Base-by-base conservation (phyloP, 1,140 invertebrate genomes). In the Diorhabda elongata region DNA sequence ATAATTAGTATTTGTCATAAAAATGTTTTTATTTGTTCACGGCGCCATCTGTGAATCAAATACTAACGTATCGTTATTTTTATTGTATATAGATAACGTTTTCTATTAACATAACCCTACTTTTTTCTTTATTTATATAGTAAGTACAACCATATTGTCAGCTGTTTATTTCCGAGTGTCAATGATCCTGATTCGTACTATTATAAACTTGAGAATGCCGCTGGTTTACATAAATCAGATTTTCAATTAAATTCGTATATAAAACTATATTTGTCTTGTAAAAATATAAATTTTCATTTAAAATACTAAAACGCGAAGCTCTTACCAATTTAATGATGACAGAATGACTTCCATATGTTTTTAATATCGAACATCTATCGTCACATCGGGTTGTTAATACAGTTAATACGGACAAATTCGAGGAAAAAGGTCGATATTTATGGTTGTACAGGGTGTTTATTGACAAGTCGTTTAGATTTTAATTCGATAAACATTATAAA, bases 211-310 rank as follows among this genome's bases (percentile, higher is more conserved):
- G n/a, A 52, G 47, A 57, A 64, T 56, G 59, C 64, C 67, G 70
- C 64, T 72, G 67, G 67, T 71, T 52, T 57, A 43, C 69, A 68
- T 71, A 71, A 71, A 71, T 71, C 69, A 71, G 64, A 67, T 58
- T 67, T 68, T 67, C 69, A 67, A 71, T 71, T 71, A 67, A 71
- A 71, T 52, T 45, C 52, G 69, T 44, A 44, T 67, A 71, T 71
- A 71, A 71, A 71, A 71, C 69, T 71, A 71, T 67, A 71, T 71
- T 71, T 71, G 69, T 71, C 66, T 71, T 57, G 60, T 67, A 71
- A 71, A 71, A 71, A 62, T 58, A 44, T 67, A 67, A 65, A 64
- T 71, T 26, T 71, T 68, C 66, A 26, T 71, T 68, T 71, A 71
- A 62, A 71, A 71, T 68, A 71, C 42, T 71, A 68, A 71, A 71